Conservation (phyloP, 2,113 vertebrate species). For the Limanda limanda region DNA sequence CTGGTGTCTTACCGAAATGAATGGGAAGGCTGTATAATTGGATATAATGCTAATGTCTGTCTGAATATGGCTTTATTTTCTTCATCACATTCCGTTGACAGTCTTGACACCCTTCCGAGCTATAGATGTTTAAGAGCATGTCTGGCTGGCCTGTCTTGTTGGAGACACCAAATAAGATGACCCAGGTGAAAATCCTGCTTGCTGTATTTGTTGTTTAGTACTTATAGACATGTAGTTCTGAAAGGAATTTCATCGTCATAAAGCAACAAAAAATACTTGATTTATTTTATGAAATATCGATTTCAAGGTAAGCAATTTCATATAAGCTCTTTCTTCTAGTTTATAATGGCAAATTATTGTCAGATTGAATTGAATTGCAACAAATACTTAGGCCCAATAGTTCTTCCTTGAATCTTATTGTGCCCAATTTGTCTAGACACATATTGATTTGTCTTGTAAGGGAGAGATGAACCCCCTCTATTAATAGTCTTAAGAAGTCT, state of each 20-base stretch:
- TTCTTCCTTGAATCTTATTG: background rate
- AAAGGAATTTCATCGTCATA: too few species aligned
- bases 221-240: too few species aligned
- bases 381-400: too few species aligned
- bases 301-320: background rate
- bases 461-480: background rate
- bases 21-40: background rate
- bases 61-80: background rate
- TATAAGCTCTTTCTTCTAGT: background rate
- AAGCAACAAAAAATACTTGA: background rate
- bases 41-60: background rate
- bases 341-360: background rate
- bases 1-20: background rate
- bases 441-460: background rate
- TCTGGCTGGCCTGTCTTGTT: background rate
- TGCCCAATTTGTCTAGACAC: background rate
- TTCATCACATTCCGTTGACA: background rate
- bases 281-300: background rate
- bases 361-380: too few species aligned
- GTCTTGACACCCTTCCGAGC: conserved; percentile 2
- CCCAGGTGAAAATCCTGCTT: background rate
- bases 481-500: background rate
- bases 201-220: too few species aligned
- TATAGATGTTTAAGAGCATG: background rate
- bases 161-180: background rate